Evolutionary conservation across 2,888 invertebrate genomes (phyloP), one percentile per base, ranked within the genome.

Genomic region (Andricus curvator): DNA sequence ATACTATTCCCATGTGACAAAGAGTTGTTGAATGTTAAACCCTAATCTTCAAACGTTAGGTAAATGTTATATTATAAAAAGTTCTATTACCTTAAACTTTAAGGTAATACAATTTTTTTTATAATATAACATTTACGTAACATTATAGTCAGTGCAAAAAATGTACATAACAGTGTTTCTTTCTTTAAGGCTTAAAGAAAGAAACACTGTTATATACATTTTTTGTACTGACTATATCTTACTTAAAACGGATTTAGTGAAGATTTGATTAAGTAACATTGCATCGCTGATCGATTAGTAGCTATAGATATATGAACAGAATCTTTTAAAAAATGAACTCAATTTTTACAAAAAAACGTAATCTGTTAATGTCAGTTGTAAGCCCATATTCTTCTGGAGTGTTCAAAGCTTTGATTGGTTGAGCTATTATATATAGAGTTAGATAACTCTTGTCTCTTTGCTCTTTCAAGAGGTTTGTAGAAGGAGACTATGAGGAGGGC

Each of bases 311-410:
- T n/a, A 9, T 9, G 56, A 56, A 56, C n/a, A 8, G 9, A n/a
- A 8, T 56, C 1, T 56, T 56, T n/a, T 56, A 9, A 8, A 8
- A 4, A 56, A 56, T 56, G 20, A 56, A n/a, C 9, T 56, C n/a
- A 56, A n/a, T 56, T n/a, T 56, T 56, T 6, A 56, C n/a, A 56
- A 48, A 48, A 62, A 62, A 62, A 62, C n/a, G 62, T 62, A 62
- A 25, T 62, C 62, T 25, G 25, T 62, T 62, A 62, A 62, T 62
- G 62, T 25, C 62, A 62, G 25, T 25, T 15, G 1, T 62, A 62
- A 11, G 25, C 25, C n/a, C 25, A 62, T 62, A 15, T 6, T 20
- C 22, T 60, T 60, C 60, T 22, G 22, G 13, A 60, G 22, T 60
- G 22, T 60, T 22, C 60, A 60, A 60, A 60, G 22, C n/a, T 60